Evolutionary conservation across 2,797 vertebrate species (phyloP).

Genomic region (Gephyroberyx darwinii): DNA sequence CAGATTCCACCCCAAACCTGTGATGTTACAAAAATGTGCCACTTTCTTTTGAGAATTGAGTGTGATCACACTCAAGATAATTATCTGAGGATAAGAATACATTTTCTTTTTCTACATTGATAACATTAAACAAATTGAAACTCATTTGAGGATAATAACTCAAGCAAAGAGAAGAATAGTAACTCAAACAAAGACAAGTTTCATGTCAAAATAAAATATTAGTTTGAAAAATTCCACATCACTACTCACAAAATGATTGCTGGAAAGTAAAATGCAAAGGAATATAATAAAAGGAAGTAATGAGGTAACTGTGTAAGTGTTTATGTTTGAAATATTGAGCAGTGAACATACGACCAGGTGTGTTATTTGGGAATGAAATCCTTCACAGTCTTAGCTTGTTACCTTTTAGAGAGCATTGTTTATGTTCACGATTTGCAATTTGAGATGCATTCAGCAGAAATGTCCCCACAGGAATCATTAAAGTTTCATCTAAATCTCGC

Average conservation of each 20-base stretch:
- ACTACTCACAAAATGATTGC: neutral
- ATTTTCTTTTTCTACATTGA: slow-evolving; percentile 24
- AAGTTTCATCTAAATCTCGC: too few species aligned
- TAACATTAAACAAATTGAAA: slow-evolving; percentile 13
- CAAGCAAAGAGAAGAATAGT: neutral
- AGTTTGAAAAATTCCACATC: neutral
- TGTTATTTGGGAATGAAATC: too few species aligned
- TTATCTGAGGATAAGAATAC: slow-evolving; percentile 21
- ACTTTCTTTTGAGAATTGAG: slow-evolving; percentile 31
- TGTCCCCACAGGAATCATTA: too few species aligned
- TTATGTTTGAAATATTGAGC: too few species aligned
- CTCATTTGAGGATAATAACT: slow-evolving; percentile 28
- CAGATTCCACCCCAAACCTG: slow-evolving; percentile 34
- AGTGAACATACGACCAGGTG: too few species aligned
- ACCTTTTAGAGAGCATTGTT: too few species aligned
- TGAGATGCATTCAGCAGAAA: too few species aligned
- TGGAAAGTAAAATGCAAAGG: neutral
- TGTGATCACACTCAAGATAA: slow-evolving; percentile 23
- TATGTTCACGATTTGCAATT: too few species aligned
- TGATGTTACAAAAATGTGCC: slow-evolving; percentile 26
- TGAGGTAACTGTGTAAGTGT: too few species aligned
- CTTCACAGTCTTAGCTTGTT: too few species aligned
- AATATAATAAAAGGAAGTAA: neutral
- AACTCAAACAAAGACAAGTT: slow-evolving; percentile 6
- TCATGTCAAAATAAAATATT: slow-evolving; percentile 10